These are phyloP conservation scores for Aleadryas rufinucha DNA, from an alignment of 2,113 vertebrate genomes.

Conservation along the genomic window DNA sequence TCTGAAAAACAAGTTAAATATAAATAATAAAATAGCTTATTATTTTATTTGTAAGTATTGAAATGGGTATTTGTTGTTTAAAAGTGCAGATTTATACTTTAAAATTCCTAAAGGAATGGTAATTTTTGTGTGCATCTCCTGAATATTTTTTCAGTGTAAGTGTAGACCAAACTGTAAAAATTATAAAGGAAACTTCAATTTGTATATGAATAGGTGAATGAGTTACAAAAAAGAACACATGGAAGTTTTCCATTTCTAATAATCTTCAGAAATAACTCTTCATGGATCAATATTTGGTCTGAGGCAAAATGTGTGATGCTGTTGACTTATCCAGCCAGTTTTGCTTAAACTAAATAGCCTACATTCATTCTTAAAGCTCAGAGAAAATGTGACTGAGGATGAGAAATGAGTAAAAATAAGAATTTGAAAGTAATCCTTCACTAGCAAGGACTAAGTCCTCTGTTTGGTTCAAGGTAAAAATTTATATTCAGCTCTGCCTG, in stretches of 20 bases:
- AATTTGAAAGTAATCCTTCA: not conserved
- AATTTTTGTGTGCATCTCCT: not conserved
- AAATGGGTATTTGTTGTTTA: not conserved
- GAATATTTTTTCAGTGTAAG: not conserved
- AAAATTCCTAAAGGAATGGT: not conserved
- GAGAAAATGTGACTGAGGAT: not conserved
- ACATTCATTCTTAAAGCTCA: not conserved
- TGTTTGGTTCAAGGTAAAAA: not conserved
- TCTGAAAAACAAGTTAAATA: not conserved
- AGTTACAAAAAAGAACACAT: not conserved
- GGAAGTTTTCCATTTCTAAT: slow-evolving; percentile 31
- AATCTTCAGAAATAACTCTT: slow-evolving; percentile 3
- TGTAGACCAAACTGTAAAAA: not conserved
- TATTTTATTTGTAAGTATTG: not conserved
- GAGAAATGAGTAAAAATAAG: not conserved
- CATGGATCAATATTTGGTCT: slow-evolving; percentile 20
- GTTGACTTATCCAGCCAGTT: not conserved
- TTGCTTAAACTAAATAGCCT: not conserved
- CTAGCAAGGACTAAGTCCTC: not conserved
- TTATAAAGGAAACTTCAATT: not conserved
- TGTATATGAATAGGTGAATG: not conserved
- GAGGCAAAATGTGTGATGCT: slow-evolving; percentile 15
- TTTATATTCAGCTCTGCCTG: not conserved
- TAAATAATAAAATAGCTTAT: not conserved
- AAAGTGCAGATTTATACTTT: not conserved